Conservation (phyloP, 2,888 invertebrate species). For the Omphaloscelis lunosa region DNA sequence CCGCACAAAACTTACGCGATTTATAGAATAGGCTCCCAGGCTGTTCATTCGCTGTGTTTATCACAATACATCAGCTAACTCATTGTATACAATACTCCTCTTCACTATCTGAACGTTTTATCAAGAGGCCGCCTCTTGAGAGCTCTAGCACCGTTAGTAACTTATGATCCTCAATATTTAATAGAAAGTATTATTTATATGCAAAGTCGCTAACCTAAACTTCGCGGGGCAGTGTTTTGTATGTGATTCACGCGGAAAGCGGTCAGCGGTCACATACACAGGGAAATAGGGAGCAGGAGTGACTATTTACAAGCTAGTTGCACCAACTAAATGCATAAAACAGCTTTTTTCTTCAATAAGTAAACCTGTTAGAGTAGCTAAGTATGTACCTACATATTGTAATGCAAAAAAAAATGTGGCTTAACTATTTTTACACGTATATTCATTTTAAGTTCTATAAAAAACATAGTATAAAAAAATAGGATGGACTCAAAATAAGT, state of each 20-base stretch:
- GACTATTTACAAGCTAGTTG: neutral
- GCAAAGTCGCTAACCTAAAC: neutral
- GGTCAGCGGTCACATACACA: neutral
- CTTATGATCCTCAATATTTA: neutral
- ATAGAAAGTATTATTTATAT: neutral
- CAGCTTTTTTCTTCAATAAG: neutral
- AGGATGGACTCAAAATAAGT: too few species aligned
- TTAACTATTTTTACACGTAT: too few species aligned
- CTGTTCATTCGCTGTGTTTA: constrained; percentile 39
- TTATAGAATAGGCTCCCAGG: constrained; percentile 45
- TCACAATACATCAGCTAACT: constrained; percentile 28
- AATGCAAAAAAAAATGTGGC: too few species aligned
- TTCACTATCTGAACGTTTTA: constrained; percentile 18
- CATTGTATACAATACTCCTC: constrained; percentile 18
- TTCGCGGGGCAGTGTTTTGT: neutral
- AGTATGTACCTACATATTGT: too few species aligned
- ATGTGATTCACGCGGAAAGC: neutral
- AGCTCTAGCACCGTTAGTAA: neutral
- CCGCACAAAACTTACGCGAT: constrained; percentile 14
- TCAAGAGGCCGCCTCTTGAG: neutral
- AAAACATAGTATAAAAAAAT: too few species aligned
- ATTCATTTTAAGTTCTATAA: too few species aligned
- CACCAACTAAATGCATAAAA: neutral
- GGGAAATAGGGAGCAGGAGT: neutral
- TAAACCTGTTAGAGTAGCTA: neutral